phyloP scores from a whole-genome alignment of 2,888 invertebrate species.

The Eupithecia exiguata region DNA sequence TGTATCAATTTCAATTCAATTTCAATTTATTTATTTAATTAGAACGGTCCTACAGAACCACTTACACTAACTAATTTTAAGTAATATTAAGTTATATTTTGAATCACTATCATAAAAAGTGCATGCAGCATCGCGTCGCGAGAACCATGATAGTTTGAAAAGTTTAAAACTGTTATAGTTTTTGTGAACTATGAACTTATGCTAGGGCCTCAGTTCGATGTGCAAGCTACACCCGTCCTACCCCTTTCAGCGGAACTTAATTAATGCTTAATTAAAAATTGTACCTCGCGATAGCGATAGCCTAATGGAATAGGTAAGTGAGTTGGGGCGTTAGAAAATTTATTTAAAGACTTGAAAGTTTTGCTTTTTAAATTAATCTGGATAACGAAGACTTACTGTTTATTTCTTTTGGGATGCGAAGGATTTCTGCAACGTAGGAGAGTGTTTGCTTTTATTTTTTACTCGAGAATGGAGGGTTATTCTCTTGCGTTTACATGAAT shows the following conservation, averaged over 20 bases:
- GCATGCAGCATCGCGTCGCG: too few relatives aligned
- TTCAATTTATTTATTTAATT: too few relatives aligned
- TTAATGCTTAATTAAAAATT: constrained; percentile 47
- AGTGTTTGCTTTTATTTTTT: not conserved
- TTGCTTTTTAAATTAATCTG: constrained; percentile 12
- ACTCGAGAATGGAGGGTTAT: not conserved
- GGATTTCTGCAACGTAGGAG: not conserved
- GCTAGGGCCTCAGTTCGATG: not conserved
- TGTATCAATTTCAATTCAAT: too few relatives aligned
- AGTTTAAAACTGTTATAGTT: not conserved
- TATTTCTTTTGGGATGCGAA: not conserved
- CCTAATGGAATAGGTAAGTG: constrained; percentile 45
- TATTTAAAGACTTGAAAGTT: constrained; percentile 16
- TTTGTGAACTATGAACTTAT: not conserved
- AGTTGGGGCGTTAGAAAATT: constrained; percentile 36
- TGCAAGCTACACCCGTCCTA: constrained; percentile 28
- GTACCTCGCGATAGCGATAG: constrained; percentile 45
- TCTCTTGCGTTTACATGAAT: not conserved
- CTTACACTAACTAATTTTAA: too few relatives aligned
- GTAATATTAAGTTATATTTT: too few relatives aligned
- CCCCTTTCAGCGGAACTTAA: constrained; percentile 44
- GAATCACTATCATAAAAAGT: too few relatives aligned
- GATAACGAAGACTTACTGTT: constrained; percentile 9
- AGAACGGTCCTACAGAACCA: too few relatives aligned
- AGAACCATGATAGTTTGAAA: not conserved